phyloP scores from a whole-genome alignment of 2,797 vertebrate genomes.

The Enteromius afrohamiltoni region DNA sequence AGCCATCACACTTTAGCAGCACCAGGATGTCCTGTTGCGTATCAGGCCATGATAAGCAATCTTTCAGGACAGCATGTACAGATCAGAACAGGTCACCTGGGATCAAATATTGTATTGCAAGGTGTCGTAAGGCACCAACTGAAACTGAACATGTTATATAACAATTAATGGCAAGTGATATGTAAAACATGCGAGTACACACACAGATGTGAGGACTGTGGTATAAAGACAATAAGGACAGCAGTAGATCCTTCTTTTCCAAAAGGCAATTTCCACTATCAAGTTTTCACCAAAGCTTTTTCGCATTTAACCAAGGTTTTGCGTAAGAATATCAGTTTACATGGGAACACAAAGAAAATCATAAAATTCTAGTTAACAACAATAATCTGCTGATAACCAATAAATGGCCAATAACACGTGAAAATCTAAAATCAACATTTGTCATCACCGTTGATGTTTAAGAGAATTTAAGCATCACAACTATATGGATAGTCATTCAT shows the following conservation, averaged over 20 bases:
- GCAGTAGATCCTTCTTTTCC: neutral
- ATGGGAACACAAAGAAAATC: neutral
- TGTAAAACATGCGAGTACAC: neutral
- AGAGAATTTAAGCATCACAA: neutral
- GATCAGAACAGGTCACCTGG: slow-evolving; percentile 18
- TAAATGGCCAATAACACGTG: neutral
- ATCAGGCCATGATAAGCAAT: slow-evolving; percentile 32
- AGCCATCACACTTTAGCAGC: slow-evolving; percentile 3
- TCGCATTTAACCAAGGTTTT: neutral
- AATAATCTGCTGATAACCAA: neutral
- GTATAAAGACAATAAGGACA: neutral
- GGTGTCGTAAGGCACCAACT: neutral
- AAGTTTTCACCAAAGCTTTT: neutral
- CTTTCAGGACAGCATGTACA: slow-evolving; percentile 21
- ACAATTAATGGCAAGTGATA: neutral
- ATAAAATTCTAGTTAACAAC: neutral
- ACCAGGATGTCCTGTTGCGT: slow-evolving; percentile 15
- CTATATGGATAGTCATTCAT: neutral
- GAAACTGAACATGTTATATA: neutral
- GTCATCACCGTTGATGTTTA: neutral
- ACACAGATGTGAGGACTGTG: neutral
- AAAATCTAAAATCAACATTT: neutral
- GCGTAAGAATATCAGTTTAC: neutral
- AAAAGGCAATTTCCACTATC: neutral
- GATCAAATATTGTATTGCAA: slow-evolving; percentile 26